Percentiles rank a stretch among this genome's conserved stretches.
These are phyloP conservation scores for Monopis laevigella DNA, from an alignment of 2,888 invertebrate species.

Conservation along the genomic window DNA sequence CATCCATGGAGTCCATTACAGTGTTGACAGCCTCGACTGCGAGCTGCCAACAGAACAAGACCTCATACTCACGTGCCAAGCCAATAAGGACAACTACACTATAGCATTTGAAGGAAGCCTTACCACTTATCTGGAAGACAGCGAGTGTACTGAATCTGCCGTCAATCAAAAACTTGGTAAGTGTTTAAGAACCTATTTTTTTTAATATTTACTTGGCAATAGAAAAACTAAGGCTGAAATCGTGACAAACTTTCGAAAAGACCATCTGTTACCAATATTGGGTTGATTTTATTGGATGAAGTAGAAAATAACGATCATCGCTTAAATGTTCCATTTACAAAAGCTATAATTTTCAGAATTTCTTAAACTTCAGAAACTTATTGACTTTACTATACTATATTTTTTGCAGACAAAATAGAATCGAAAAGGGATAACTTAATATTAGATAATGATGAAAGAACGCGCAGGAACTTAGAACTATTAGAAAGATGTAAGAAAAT, in stretches of 20 bases:
- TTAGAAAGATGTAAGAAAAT: conserved; percentile 62
- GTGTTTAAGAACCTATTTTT: conserved; percentile 3
- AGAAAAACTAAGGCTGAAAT: not conserved
- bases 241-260: not conserved
- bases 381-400: too few relatives aligned
- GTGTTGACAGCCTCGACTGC: conserved; percentile 91
- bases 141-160: conserved; percentile 70
- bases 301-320: too few relatives aligned
- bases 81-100: conserved; percentile 94
- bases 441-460: conserved; percentile 62
- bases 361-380: too few relatives aligned
- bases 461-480: conserved; percentile 67
- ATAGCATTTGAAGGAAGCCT: conserved; percentile 93
- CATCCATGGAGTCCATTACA: conserved; percentile 79
- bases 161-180: conserved; percentile 64
- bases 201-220: not conserved
- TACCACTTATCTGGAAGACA: conserved; percentile 86
- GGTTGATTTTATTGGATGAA: too few relatives aligned
- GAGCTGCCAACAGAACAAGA: conserved; percentile 83
- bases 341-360: too few relatives aligned
- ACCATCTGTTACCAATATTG: too few relatives aligned
- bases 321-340: too few relatives aligned
- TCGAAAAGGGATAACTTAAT: conserved; percentile 44
- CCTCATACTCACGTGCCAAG: conserved; percentile 89
- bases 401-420: conserved; percentile 58